These are phyloP conservation scores for Doris montereyensis DNA, from an alignment of 2,888 invertebrate genomes.

Conservation along the genomic window DNA sequence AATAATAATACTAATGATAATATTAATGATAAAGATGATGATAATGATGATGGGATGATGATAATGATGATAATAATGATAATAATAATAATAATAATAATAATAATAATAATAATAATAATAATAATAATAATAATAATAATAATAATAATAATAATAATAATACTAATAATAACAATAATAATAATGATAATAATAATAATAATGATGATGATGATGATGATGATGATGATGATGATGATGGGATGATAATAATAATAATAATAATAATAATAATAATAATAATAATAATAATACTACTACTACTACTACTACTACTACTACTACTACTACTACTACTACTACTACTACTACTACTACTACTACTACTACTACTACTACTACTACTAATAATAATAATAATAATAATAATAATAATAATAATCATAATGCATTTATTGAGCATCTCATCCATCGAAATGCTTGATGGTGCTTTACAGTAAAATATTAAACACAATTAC, in stretches of 20 bases:
- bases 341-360: conserved; percentile 20
- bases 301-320: conserved; percentile 20
- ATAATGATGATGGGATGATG: too few relatives aligned
- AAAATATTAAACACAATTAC: too few relatives aligned
- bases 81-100: background rate
- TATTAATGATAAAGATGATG: too few relatives aligned
- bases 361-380: conserved; percentile 18
- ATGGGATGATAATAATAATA: background rate
- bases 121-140: background rate
- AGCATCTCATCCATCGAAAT: too few relatives aligned
- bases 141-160: background rate
- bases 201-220: background rate
- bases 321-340: conserved; percentile 20
- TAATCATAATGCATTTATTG: too few relatives aligned
- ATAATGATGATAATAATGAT: background rate
- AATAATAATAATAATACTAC: background rate
- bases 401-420: background rate
- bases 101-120: background rate
- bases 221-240: background rate
- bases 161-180: background rate
- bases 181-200: background rate
- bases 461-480: too few relatives aligned
- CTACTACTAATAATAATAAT: background rate
- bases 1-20: too few relatives aligned
- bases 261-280: background rate